Evolutionary conservation across 1,140 invertebrate genomes (phyloP), one percentile per base, ranked within the genome.

Genomic region (Acromyrmex heyeri): DNA sequence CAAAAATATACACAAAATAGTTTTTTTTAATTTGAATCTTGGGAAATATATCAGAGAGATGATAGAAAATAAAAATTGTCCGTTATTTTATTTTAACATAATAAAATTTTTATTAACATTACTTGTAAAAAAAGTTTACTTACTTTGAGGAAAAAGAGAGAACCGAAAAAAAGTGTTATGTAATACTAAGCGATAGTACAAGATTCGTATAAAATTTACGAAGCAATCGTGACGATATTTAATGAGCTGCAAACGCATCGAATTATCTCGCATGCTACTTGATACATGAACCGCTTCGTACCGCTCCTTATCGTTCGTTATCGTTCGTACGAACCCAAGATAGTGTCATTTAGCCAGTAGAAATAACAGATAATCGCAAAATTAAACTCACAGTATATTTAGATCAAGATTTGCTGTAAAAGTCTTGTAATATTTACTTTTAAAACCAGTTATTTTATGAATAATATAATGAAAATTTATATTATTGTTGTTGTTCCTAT

Each of bases 311-410:
- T 83, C 79, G 30, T 73, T 50, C 48, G 55, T 83, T 83, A 83
- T 83, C 79, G 27, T 83, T 2, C 55, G 55, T 44, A 57, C 67
- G 55, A 61, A 73, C 69, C 27, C 18, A 48, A 83, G 79, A 83
- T 83, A 83, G 69, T 83, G 79, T 75, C 55, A 27, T 69, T 69
- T 82, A 73, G 55, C 38, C 79, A 53, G 48, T 61, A 83, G 79
- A 27, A 83, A 83, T 83, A 83, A 83, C 79, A 83, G 79, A 83
- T 73, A 75, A 83, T 73, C 69, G n/a, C 55, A 27, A 83, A 83
- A 83, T 73, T 83, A 61, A 73, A 30, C 69, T 73, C 38, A n/a
- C 55, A 14, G 24, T 61, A n/a, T 73, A 48, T 61, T 73, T 55
- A 30, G 38, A 75, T 83, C 57, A 38, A 61, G 69, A 75, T 83